Evolutionary conservation across 2,113 vertebrate genomes (phyloP).

Genomic region (Prunella himalayana): DNA sequence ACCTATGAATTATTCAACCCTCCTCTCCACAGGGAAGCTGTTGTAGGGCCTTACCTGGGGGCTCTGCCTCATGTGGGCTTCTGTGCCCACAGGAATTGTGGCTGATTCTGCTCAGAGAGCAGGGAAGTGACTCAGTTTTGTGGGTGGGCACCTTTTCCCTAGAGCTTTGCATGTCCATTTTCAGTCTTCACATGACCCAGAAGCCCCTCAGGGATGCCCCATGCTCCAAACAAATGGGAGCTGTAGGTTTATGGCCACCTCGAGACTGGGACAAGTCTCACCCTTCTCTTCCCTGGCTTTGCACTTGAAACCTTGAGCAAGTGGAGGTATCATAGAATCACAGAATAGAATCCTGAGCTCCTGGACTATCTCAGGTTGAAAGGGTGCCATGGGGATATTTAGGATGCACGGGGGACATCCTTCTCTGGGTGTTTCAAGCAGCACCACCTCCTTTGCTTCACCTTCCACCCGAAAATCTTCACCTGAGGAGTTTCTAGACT

Average conservation of each 20-base stretch:
- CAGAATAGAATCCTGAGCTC: not conserved
- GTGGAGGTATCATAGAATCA: not conserved
- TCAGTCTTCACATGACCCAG: accelerated
- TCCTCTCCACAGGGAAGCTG: not conserved
- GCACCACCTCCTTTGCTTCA: accelerated
- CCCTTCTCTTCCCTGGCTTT: not conserved
- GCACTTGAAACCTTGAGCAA: not conserved
- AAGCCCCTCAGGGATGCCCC: accelerated
- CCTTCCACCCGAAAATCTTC: not conserved
- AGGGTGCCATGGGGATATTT: not conserved
- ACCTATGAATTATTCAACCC: not conserved
- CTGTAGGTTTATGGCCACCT: not conserved
- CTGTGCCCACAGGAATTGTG: not conserved
- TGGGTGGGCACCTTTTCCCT: accelerated
- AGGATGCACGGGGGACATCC: accelerated
- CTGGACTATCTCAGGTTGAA: not conserved
- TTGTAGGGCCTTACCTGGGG: no score
- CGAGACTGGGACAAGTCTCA: not conserved
- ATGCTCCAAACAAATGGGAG: not conserved
- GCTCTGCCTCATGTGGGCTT: not conserved
- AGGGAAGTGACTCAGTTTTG: accelerated
- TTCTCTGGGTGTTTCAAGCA: accelerated
- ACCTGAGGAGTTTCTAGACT: not conserved
- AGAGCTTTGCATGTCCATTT: accelerated
- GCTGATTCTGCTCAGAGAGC: not conserved